Evolutionary conservation across 1,140 invertebrate species (phyloP), one percentile per base, ranked within the genome.

Genomic region (Oncopodura yosiiana): DNA sequence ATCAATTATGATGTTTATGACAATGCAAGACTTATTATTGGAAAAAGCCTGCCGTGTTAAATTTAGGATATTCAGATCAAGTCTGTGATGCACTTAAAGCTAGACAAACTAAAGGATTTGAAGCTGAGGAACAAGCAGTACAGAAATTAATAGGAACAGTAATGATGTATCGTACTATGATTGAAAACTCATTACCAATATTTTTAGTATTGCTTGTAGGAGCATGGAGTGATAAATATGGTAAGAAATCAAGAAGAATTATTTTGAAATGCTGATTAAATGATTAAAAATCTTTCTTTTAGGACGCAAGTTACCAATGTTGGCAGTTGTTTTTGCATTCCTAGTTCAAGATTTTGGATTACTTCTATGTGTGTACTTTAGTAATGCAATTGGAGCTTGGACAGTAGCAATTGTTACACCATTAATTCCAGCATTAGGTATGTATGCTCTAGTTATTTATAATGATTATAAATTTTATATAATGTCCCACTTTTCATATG

Each of bases 261-360:
- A 41, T 19, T 8, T 41, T 12, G 8, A 6, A 19, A 8, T 41
- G 5, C 8, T 19, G 11, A 6, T 11, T 41, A n/a, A 8, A 41
- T 16, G 16, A 41, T 8, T 11, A 8, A 41, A 41, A 19, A 8
- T n/a, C 38, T 41, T 59, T 73, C 27, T n/a, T n/a, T n/a, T n/a
- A n/a, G n/a, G n/a, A n/a, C n/a, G n/a, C n/a, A 91, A 91, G 67
- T 80, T 87, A 5, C 88, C 86, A 63, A 87, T 93, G 75, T 70
- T 91, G 1, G 67, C 90, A 24, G 86, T 87, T 0, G 82, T 88
- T 46, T 69, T 87, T 42, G 86, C 86, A 0, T 84, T 87, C 64
- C 79, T 89, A 53, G 65, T 88, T 11, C 82, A 82, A 9, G 79
- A 81, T 43, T 72, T 89, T 2, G 82, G 83, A 12, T 75, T 89